Evolutionary conservation across 2,888 invertebrate species (phyloP).

Genomic region (Stegophylla sp.): DNA sequence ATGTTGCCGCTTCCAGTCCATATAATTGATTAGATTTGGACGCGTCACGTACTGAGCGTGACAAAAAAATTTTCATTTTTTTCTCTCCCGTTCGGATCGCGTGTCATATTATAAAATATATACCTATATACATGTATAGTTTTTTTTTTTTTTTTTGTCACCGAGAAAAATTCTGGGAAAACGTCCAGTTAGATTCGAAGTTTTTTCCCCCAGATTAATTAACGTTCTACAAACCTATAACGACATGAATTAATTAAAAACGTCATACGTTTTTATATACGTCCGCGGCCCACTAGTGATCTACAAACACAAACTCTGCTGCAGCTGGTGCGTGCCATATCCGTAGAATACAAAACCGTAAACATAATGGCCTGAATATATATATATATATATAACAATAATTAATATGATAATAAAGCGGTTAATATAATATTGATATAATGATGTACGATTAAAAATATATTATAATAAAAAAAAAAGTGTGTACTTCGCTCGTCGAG

Average conservation of each 20-base stretch:
- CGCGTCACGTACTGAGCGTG: not conserved
- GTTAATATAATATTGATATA: not conserved
- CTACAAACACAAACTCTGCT: not conserved
- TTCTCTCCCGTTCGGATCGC: too few species aligned
- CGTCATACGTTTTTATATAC: not conserved
- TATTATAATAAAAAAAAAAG: too few species aligned
- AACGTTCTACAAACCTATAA: not conserved
- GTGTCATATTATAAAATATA: too few species aligned
- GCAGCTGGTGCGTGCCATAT: too few species aligned
- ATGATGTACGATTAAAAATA: too few species aligned
- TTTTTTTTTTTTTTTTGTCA: too few species aligned
- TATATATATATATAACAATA: too few species aligned
- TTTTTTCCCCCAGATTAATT: not conserved
- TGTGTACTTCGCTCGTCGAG: too few species aligned
- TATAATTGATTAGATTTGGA: slow-evolving; percentile 7
- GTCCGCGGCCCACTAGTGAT: not conserved
- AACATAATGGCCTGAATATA: not conserved
- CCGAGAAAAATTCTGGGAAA: not conserved
- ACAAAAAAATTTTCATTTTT: too few species aligned
- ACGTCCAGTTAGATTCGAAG: not conserved
- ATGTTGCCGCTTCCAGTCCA: not conserved
- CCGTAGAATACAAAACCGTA: not conserved
- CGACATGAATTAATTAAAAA: not conserved
- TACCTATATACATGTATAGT: too few species aligned
- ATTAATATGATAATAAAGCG: not conserved